Conservation (phyloP, 1,140 invertebrate species). For the Phymastichus coffea region DNA sequence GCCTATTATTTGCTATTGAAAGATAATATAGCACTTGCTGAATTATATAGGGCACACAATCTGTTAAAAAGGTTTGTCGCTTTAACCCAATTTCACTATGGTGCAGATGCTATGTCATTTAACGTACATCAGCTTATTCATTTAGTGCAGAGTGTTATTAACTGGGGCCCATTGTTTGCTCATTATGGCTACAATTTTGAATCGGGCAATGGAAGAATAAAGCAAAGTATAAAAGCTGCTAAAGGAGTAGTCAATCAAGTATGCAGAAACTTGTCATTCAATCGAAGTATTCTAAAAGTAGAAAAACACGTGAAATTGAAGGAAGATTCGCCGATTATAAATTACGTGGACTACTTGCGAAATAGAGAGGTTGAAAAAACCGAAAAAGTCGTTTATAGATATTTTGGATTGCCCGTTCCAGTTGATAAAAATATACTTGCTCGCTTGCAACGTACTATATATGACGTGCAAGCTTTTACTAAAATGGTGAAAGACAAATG, state of each 20-base stretch:
- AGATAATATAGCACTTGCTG: conserved; percentile 4
- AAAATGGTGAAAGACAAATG: too few relatives aligned
- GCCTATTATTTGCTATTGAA: conserved; percentile 21
- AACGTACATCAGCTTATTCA: conserved; percentile 27
- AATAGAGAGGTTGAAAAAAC: too few relatives aligned
- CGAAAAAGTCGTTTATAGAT: too few relatives aligned
- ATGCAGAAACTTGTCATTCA: too few relatives aligned
- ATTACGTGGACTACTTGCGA: too few relatives aligned
- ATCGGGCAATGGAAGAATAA: conserved; percentile 14
- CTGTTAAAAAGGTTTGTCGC: conserved; percentile 19
- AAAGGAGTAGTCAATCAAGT: conserved; percentile 17
- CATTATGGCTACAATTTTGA: conserved; percentile 28
- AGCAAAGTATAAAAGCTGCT: conserved; percentile 16
- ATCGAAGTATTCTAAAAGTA: too few relatives aligned
- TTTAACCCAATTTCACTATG: conserved; percentile 9
- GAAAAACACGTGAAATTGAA: too few relatives aligned
- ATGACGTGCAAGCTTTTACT: too few relatives aligned
- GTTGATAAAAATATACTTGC: too few relatives aligned
- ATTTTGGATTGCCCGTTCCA: too few relatives aligned
- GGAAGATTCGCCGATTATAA: too few relatives aligned
- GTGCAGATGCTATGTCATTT: conserved; percentile 17
- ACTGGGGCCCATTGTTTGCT: conserved; percentile 17
- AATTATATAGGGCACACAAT: conserved; percentile 4
- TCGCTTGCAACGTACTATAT: too few relatives aligned
- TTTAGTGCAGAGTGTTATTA: conserved; percentile 13